phyloP scores from a whole-genome alignment of 1,140 invertebrate genomes.

The Lordiphosa mommai region DNA sequence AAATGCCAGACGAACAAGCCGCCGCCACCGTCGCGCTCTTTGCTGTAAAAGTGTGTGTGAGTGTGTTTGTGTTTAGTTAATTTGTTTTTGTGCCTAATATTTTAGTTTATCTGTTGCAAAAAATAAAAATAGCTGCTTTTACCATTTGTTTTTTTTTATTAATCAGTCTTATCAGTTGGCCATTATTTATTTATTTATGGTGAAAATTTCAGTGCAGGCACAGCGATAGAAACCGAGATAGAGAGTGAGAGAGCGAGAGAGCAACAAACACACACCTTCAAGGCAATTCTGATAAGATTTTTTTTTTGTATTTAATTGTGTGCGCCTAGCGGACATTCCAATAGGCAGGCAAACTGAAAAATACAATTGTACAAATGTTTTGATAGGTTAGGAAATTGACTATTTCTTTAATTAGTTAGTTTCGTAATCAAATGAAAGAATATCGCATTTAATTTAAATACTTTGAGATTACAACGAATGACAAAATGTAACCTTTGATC shows the following conservation, averaged over 20 bases:
- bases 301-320: conserved; percentile 44
- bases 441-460: too few species aligned
- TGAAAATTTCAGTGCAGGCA: neutral
- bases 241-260: neutral
- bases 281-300: conserved; percentile 60
- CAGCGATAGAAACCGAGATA: neutral
- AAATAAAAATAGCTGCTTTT: conserved; percentile 20
- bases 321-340: conserved; percentile 59
- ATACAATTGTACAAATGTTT: neutral
- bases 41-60: conserved; percentile 9
- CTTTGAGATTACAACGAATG: too few species aligned
- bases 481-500: too few species aligned
- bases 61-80: conserved; percentile 29
- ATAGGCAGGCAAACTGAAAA: conserved; percentile 23
- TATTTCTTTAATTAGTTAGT: too few species aligned
- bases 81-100: conserved; percentile 58
- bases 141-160: conserved; percentile 12
- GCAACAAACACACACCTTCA: conserved; percentile 29
- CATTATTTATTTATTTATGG: conserved; percentile 23
- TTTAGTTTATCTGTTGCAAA: conserved; percentile 25
- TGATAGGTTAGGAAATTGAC: too few species aligned
- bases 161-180: conserved; percentile 7
- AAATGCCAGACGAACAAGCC: conserved; percentile 62
- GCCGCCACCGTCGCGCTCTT: conserved; percentile 22
- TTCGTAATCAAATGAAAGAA: too few species aligned